A percentile compares a stretch with the other conserved stretches of the same genome.
These are phyloP conservation scores for Anarhynchus alexandrinus DNA, from an alignment of 2,113 vertebrate genomes.

Conservation along the genomic window DNA sequence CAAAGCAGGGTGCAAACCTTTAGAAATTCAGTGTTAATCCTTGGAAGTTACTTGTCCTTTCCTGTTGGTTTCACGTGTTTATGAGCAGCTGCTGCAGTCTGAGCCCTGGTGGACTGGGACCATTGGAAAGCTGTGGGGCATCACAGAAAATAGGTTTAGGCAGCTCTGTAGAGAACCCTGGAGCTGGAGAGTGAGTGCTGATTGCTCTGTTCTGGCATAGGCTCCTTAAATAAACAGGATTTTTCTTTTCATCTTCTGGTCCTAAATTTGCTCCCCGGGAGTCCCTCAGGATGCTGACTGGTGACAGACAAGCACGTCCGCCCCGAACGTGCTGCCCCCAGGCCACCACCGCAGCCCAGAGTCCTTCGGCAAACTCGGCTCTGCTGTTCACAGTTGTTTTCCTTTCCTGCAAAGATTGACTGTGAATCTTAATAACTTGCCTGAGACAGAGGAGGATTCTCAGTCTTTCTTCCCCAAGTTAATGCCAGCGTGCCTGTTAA, in stretches of 20 bases:
- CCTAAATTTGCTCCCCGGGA: neutral
- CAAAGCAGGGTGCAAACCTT: neutral
- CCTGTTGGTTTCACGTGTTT: slow-evolving; percentile 18
- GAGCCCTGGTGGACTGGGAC: slow-evolving; percentile 11
- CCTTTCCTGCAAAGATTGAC: neutral
- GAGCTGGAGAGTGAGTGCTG: neutral
- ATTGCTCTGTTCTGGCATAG: slow-evolving; percentile 8
- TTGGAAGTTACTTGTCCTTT: slow-evolving; percentile 3
- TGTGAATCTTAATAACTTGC: slow-evolving; percentile 21
- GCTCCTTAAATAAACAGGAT: neutral
- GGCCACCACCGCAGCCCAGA: neutral
- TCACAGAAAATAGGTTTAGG: slow-evolving; percentile 32
- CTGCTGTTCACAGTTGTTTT: neutral
- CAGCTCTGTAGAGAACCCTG: neutral
- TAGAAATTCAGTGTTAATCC: neutral
- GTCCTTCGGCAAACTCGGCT: neutral
- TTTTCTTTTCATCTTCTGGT: neutral
- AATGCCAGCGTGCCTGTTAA: neutral
- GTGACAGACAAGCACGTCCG: neutral
- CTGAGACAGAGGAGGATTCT: neutral
- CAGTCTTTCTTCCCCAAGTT: neutral
- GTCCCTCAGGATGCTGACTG: neutral
- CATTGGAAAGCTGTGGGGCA: neutral
- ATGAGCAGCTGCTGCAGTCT: slow-evolving; percentile 21
- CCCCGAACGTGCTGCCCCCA: neutral